Evolutionary conservation across 2,113 vertebrate species (phyloP).

Genomic region (Scopus umbretta): DNA sequence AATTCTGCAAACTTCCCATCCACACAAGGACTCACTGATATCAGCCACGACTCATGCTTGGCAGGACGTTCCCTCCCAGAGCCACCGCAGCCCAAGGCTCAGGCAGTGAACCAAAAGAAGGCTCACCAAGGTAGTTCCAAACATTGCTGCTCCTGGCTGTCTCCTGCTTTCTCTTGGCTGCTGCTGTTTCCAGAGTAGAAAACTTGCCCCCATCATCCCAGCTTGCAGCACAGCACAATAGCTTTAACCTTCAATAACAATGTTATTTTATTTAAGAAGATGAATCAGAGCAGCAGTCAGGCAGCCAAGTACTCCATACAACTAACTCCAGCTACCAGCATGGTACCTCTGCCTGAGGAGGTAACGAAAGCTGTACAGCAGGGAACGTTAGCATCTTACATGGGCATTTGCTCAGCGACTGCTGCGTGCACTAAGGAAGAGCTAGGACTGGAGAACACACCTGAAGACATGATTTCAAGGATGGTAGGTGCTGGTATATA

Average conservation of each 20-base stretch:
- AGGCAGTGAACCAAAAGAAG: accelerated
- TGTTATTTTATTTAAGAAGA: not conserved
- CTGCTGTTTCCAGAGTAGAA: not conserved
- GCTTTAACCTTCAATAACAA: not conserved
- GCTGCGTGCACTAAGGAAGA: accelerated
- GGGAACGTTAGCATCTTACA: not conserved
- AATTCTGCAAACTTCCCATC: not conserved
- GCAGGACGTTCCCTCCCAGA: not conserved
- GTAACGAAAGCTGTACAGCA: no score
- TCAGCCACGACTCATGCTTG: not conserved
- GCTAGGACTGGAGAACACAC: no score
- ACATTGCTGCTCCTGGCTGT: accelerated
- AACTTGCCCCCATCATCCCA: not conserved
- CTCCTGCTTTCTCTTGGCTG: not conserved
- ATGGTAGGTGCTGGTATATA: not conserved
- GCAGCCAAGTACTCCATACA: not conserved
- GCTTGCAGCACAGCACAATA: not conserved
- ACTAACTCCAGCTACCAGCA: not conserved
- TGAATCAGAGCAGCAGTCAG: not conserved
- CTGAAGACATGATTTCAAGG: not conserved
- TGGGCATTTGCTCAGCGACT: not conserved
- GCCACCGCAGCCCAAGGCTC: not conserved
- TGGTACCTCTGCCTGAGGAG: accelerated
- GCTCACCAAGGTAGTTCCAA: not conserved
- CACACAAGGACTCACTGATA: accelerated